Evolutionary conservation across 53 echinoderm and acorn worm species (phyloP).

Genomic region (Pentamera pediparva): DNA sequence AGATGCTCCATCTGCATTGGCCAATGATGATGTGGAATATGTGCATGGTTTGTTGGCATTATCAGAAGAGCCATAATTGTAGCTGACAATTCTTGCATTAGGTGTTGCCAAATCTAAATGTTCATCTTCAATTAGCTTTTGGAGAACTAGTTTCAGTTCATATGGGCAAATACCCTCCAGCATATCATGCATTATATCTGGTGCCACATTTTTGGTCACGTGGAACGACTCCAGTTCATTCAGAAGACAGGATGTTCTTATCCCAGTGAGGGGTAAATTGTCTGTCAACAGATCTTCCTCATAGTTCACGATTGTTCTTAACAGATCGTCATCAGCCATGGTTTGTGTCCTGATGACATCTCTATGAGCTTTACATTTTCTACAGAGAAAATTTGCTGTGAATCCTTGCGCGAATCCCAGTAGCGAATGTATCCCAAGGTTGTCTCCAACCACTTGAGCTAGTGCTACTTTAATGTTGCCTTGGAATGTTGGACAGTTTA

Average conservation of each 20-base stretch:
- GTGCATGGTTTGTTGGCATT: constrained; percentile 44
- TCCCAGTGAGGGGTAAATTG: constrained; percentile 36
- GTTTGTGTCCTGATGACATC: not conserved
- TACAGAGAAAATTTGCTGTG: constrained; percentile 50
- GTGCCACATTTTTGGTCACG: constrained; percentile 38
- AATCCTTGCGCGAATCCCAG: constrained; percentile 55
- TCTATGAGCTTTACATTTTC: constrained; percentile 43
- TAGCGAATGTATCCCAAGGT: constrained; percentile 46
- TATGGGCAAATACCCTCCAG: constrained; percentile 34
- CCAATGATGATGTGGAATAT: constrained; percentile 6
- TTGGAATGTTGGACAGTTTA: constrained; percentile 28
- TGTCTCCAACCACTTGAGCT: constrained; percentile 57
- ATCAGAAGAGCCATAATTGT: constrained; percentile 45
- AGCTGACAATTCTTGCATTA: constrained; percentile 30
- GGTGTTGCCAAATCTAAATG: constrained; percentile 1
- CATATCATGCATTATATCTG: constrained; percentile 51
- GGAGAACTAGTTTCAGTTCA: constrained; percentile 36
- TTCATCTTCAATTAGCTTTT: constrained; percentile 26
- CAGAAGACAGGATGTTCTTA: not conserved
- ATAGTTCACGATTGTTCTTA: constrained; percentile 47
- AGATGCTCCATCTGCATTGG: constrained; percentile 50
- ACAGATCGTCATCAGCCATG: constrained; percentile 26
- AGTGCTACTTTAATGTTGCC: constrained; percentile 39
- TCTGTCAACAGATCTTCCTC: constrained; percentile 36
- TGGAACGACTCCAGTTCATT: constrained; percentile 55